These are phyloP conservation scores for Ormia ochracea DNA, from an alignment of 2,888 invertebrate genomes.

Conservation along the genomic window DNA sequence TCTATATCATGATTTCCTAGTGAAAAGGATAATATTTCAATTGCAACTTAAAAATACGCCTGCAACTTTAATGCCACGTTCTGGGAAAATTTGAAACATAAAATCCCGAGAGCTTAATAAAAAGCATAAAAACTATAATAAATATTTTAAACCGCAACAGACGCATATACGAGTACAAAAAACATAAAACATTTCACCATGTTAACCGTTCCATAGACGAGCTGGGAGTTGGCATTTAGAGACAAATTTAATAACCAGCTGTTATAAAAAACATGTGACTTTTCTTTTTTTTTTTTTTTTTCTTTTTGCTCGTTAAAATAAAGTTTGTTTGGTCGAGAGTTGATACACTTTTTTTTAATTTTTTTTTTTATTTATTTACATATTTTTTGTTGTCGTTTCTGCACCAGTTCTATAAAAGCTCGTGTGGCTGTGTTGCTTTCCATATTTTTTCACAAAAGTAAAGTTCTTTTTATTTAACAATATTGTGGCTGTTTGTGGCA, in stretches of 20 bases:
- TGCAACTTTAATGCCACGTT: too few species aligned
- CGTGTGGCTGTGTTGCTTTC: not conserved
- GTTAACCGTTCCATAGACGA: not conserved
- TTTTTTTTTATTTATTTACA: not conserved
- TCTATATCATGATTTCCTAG: too few species aligned
- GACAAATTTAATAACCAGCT: constrained; percentile 39
- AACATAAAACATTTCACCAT: not conserved
- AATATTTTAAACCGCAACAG: constrained; percentile 35
- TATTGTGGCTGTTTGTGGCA: constrained; percentile 58
- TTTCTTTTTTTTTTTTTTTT: not conserved
- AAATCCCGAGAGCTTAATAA: too few species aligned
- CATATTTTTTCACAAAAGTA: not conserved
- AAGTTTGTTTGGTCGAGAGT: constrained; percentile 44
- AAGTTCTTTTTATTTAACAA: constrained; percentile 19
- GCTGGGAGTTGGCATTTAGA: constrained; percentile 11
- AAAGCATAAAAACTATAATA: not conserved
- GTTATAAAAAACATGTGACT: constrained; percentile 6
- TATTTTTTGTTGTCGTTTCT: not conserved
- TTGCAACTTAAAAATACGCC: too few species aligned
- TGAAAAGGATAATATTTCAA: too few species aligned
- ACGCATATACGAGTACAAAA: not conserved
- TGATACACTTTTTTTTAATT: constrained; percentile 14
- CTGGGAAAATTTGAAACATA: too few species aligned
- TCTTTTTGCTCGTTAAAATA: constrained; percentile 34
- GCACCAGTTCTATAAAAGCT: not conserved